Base-by-base conservation (phyloP, 2,888 invertebrate species). In the Spialia ferax region DNA sequence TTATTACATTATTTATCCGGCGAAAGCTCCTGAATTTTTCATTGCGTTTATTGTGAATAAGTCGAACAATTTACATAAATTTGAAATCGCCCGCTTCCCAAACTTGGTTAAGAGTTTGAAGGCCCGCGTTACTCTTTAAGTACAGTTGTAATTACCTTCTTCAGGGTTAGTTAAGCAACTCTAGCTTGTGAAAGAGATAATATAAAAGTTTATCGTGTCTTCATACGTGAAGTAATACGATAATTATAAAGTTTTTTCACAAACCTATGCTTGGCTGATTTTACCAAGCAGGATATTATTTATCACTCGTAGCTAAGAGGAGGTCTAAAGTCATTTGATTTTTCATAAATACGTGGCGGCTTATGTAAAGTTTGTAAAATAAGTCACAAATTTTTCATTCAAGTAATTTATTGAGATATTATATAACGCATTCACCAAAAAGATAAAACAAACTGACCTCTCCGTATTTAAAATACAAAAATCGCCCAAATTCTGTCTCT, bases 81-180 rank as follows among this genome's bases (percentile, higher is more conserved):
- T 72, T 71, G 70, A 72, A 69, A 70, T 62, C 64, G 72, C 70
- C 67, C 66, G 23, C 23, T 73, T 70, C 67, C 68, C 65, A 61
- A 63, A 71, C 68, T 69, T 66, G 69, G 68, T 68, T 72, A 79
- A 81, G 81, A 81, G 82, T 82, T 83, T 79, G 81, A 78, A 80
- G 76, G 72, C 75, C 78, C 80, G 81, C 81, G 81, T 85, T 83
- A 85, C 84, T 84, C 78, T 77, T 81, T 83, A 84, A 85, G 84
- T 83, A 80, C 81, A 77, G 79, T 72, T 81, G 81, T 86, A 86
- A 86, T 86, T 85, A 84, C 80, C 76, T 75, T 77, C 73, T 74
- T 80, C 78, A 81, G 77, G 82, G 81, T 83, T 84, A 84, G 84
- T 84, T 85, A 85, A 79, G 23, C 35, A 35, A 52, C 20, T 20